Evolutionary conservation across 2,797 vertebrate species (phyloP).

Genomic region (Lutjanus argentimaculatus): DNA sequence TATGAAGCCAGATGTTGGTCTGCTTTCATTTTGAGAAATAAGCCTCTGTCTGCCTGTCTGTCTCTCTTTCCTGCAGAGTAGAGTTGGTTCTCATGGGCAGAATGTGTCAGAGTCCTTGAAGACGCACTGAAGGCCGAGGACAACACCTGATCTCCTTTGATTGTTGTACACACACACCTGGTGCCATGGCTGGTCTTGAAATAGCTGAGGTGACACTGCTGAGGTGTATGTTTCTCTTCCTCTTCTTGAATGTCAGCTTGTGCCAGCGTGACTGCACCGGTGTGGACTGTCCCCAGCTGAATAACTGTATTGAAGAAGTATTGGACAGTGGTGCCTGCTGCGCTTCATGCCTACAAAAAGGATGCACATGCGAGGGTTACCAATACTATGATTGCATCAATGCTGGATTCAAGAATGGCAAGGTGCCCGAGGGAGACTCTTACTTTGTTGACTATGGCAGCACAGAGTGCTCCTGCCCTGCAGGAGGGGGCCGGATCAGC

Average conservation of each 20-base stretch:
- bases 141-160: constrained; percentile 22
- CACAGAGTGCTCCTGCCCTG: constrained; percentile 94
- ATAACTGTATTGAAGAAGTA: constrained; percentile 92
- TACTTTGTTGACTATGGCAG: constrained; percentile 98
- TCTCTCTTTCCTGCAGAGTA: constrained; percentile 54
- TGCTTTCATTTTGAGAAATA: constrained; percentile 79
- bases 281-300: constrained; percentile 86
- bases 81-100: constrained; percentile 30
- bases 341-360: constrained; percentile 88
- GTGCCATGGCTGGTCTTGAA: constrained; percentile 48
- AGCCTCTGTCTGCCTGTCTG: constrained; percentile 71
- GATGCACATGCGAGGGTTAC: constrained; percentile 95
- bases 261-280: constrained; percentile 91
- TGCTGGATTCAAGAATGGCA: constrained; percentile 92
- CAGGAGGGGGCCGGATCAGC: constrained; percentile 93
- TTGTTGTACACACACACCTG: constrained; percentile 12
- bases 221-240: constrained; percentile 67
- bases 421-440: constrained; percentile 93
- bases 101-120: constrained; percentile 52
- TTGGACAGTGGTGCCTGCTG: constrained; percentile 90
- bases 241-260: constrained; percentile 39
- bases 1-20: constrained; percentile 75
- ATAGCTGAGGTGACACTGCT: constrained; percentile 34
- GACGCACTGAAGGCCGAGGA: constrained; percentile 48
- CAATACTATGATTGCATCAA: constrained; percentile 96